Evolutionary conservation across 2,888 invertebrate genomes (phyloP), one percentile per base, ranked within the genome.

Genomic region (Thelaira solivaga): DNA sequence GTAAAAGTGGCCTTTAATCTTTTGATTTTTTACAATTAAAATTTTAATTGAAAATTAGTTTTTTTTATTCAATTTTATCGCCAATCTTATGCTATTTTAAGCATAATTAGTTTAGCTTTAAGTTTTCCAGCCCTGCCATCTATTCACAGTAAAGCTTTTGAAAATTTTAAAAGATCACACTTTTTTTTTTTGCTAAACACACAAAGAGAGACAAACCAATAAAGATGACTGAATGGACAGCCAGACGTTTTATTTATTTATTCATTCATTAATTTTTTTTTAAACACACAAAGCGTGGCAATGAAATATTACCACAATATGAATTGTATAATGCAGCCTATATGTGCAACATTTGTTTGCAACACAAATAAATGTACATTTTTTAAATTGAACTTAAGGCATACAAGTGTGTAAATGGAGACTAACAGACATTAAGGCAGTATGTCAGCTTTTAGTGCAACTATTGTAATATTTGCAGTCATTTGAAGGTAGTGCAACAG

Each of bases 271-370:
- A 36, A n/a, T n/a, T n/a, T n/a, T n/a, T n/a, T n/a, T 51, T 11
- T 11, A 29, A 11, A 16, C 39, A 26, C 10, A 47, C 31, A 67
- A 51, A 47, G 80, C 80, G 73, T 77, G 83, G 82, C 82, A 83
- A 84, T 86, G 86, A 86, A 86, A 85, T 86, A 86, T 86, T 83
- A 80, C 84, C 85, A 83, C 85, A 86, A 86, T 86, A 86, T 84
- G 82, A 74, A 61, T 65, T 74, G 69, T 47, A 8, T 49, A 55
- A 53, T 57, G 57, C n/a, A 13, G 31, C 43, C 24, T 22, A 39
- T 34, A 43, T 24, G 20, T 67, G 20, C 47, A 45, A 29, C 29
- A 22, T 31, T 16, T 10, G 31, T 16, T 34, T 20, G 1, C 7
- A 1, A 4, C 18, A 18, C 16, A 57, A 26, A 24, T 13, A 16